These are phyloP conservation scores for Tetragnatha versicolor DNA, from an alignment of 1,140 invertebrate species.

Conservation along the genomic window DNA sequence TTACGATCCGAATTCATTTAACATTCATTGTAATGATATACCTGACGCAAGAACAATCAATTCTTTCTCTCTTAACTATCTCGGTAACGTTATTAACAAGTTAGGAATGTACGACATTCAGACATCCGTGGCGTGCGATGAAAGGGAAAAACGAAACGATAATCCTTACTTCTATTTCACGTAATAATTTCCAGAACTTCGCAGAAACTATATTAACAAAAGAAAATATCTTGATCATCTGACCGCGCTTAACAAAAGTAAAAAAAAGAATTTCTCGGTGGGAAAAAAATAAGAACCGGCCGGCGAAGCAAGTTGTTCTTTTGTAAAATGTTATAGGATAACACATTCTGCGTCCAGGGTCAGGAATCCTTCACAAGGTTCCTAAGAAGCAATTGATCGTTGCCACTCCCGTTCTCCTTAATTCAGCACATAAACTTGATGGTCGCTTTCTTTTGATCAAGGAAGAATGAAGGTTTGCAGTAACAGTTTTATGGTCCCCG, in stretches of 20 bases:
- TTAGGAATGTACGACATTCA: too few relatives aligned
- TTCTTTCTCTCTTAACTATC: too few relatives aligned
- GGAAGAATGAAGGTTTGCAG: conserved; percentile 14
- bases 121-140: too few relatives aligned
- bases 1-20: too few relatives aligned
- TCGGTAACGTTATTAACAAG: too few relatives aligned
- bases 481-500: conserved; percentile 11
- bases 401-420: conserved; percentile 47
- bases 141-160: too few relatives aligned
- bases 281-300: neutral
- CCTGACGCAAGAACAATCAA: too few relatives aligned
- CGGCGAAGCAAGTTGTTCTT: conserved; percentile 23
- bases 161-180: too few relatives aligned
- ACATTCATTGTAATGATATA: too few relatives aligned
- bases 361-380: conserved; percentile 10
- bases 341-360: conserved; percentile 4
- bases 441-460: conserved; percentile 37
- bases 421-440: conserved; percentile 54
- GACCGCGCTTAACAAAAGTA: neutral
- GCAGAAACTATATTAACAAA: too few relatives aligned
- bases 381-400: conserved; percentile 41
- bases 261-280: neutral
- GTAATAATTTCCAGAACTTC: too few relatives aligned
- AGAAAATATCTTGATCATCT: neutral
- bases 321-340: conserved; percentile 38